Conservation (phyloP, 2,797 vertebrate species). For the Gambusia yucatana region DNA sequence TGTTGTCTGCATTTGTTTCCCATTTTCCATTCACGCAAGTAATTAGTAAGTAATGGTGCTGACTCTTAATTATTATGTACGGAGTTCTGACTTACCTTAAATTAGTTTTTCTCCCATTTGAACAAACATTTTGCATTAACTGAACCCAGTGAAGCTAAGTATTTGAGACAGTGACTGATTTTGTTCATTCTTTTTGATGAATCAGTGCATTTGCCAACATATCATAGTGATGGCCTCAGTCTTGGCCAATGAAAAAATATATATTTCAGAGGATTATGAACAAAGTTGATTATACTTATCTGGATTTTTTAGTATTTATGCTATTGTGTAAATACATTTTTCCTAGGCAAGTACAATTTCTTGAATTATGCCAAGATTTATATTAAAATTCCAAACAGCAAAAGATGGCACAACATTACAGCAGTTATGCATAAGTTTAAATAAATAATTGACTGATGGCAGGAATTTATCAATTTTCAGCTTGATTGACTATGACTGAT, state of each 20-base stretch:
- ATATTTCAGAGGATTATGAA: not conserved
- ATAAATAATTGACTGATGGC: not conserved
- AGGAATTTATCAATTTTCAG: not conserved
- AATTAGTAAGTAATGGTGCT: conserved; percentile 61
- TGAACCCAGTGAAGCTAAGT: conserved; percentile 19
- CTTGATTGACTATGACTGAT: not conserved
- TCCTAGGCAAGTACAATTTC: not conserved
- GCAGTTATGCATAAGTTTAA: not conserved
- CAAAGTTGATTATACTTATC: not conserved
- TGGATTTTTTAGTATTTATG: too few species aligned
- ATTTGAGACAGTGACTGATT: conserved; percentile 41
- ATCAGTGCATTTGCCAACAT: conserved; percentile 38
- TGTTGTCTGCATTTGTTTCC: conserved; percentile 64
- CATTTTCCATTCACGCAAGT: conserved; percentile 58
- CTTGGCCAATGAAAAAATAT: conserved; percentile 35
- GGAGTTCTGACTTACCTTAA: conserved; percentile 35
- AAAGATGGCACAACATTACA: not conserved
- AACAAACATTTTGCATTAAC: conserved; percentile 32
- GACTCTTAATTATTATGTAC: conserved; percentile 56
- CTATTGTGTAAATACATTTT: not conserved
- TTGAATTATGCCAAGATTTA: not conserved
- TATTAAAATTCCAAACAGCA: not conserved
- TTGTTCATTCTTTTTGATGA: conserved; percentile 28
- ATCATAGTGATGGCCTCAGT: conserved; percentile 25
- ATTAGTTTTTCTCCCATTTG: conserved; percentile 17